phyloP scores from a whole-genome alignment of 53 echinoderm and acorn worm genomes.

The Holothuria scabra region DNA sequence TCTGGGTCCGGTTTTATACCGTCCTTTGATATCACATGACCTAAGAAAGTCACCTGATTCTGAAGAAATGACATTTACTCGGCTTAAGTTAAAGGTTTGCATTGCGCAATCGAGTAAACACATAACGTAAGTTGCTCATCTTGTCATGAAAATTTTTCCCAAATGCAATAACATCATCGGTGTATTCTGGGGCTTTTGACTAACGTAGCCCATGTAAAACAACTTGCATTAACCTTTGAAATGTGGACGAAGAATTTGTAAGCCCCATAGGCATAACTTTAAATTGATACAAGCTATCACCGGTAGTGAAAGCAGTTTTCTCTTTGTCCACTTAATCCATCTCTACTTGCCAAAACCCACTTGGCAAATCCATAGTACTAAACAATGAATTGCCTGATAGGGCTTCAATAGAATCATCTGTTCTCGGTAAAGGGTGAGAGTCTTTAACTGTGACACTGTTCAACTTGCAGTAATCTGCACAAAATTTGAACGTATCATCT shows the following conservation, averaged over 20 bases:
- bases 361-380: conserved; percentile 65
- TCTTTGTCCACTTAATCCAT: conserved; percentile 54
- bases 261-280: conserved; percentile 77
- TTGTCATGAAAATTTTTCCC: conserved; percentile 65
- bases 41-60: conserved; percentile 14
- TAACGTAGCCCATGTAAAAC: conserved; percentile 68
- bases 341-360: conserved; percentile 84
- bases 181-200: conserved; percentile 59
- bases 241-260: conserved; percentile 69
- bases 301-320: conserved; percentile 75
- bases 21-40: conserved; percentile 8
- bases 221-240: conserved; percentile 64
- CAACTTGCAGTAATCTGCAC: background rate
- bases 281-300: no score
- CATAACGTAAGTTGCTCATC: conserved; percentile 62
- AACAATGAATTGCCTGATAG: conserved; percentile 66
- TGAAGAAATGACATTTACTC: conserved; percentile 12
- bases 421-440: conserved; percentile 71
- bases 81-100: conserved; percentile 21
- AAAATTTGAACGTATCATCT: conserved; percentile 6
- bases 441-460: conserved; percentile 34
- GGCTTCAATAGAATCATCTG: conserved; percentile 78
- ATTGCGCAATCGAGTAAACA: conserved; percentile 32
- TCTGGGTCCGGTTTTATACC: conserved; percentile 19
- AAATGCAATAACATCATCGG: conserved; percentile 70